Conservation (phyloP, 2,113 vertebrate genomes). For the Mormyrus lacerda region DNA sequence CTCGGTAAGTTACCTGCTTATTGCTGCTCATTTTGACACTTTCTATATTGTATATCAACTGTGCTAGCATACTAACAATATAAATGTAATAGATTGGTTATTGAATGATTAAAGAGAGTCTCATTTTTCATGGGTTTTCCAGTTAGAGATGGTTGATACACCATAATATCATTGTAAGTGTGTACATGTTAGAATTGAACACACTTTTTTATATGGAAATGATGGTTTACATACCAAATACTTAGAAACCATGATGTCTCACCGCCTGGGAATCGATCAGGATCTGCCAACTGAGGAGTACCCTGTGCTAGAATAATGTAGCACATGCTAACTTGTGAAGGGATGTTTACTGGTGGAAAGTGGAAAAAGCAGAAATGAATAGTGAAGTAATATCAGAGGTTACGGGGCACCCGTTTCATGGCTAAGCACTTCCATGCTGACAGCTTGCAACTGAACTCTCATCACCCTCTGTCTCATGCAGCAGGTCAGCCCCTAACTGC, state of each 20-base stretch:
- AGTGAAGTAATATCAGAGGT: background rate
- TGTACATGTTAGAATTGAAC: background rate
- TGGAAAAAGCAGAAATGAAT: background rate
- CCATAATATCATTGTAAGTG: background rate
- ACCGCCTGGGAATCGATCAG: background rate
- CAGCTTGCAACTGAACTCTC: background rate
- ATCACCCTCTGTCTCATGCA: background rate
- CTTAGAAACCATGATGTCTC: background rate
- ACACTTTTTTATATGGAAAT: background rate
- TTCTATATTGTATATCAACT: background rate
- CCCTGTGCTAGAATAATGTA: background rate
- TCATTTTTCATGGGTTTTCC: background rate
- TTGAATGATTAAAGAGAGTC: background rate
- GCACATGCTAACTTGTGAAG: background rate
- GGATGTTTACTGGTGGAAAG: background rate
- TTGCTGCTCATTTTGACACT: background rate
- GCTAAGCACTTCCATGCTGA: background rate
- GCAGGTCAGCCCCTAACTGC: background rate
- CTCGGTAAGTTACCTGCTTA: conserved; percentile 71
- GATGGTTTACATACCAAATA: background rate
- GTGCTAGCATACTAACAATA: background rate
- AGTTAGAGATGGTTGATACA: background rate
- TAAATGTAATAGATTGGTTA: background rate
- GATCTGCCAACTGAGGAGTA: background rate
- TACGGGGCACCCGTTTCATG: background rate